Evolutionary conservation across 2,888 invertebrate genomes (phyloP).

Genomic region (Tenthredo distinguenda): DNA sequence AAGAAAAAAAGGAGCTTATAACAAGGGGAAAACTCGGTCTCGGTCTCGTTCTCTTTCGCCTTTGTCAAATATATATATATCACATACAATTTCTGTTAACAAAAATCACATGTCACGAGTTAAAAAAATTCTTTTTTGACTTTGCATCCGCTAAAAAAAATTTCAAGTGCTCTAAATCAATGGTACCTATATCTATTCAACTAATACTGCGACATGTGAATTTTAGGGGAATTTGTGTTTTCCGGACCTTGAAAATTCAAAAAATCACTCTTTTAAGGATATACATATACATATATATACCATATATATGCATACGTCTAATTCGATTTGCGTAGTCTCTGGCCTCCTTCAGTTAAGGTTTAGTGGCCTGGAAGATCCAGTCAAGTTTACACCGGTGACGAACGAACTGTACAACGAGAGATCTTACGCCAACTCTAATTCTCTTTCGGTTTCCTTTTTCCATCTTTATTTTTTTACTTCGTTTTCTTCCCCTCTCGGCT

Average conservation of each 20-base stretch:
- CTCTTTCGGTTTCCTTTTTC: neutral
- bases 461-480: neutral
- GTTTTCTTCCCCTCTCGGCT: neutral
- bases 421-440: neutral
- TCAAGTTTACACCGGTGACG: conserved; percentile 26
- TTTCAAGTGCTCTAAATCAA: too few relatives aligned
- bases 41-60: neutral
- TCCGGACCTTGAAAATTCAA: too few relatives aligned
- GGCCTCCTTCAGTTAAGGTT: neutral
- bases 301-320: conserved; percentile 30
- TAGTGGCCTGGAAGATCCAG: conserved; percentile 33
- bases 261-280: neutral
- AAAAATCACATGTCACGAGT: too few relatives aligned
- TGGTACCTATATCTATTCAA: too few relatives aligned
- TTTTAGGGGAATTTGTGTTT: too few relatives aligned
- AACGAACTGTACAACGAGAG: neutral
- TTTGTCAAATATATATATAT: neutral
- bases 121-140: neutral
- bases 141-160: too few relatives aligned
- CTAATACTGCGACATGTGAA: too few relatives aligned
- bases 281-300: too few relatives aligned
- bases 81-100: too few relatives aligned
- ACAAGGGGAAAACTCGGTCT: neutral
- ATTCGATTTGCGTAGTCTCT: conserved; percentile 42
- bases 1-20: neutral